Evolutionary conservation across 2,113 vertebrate genomes (phyloP).

Genomic region (Tautogolabrus adspersus): DNA sequence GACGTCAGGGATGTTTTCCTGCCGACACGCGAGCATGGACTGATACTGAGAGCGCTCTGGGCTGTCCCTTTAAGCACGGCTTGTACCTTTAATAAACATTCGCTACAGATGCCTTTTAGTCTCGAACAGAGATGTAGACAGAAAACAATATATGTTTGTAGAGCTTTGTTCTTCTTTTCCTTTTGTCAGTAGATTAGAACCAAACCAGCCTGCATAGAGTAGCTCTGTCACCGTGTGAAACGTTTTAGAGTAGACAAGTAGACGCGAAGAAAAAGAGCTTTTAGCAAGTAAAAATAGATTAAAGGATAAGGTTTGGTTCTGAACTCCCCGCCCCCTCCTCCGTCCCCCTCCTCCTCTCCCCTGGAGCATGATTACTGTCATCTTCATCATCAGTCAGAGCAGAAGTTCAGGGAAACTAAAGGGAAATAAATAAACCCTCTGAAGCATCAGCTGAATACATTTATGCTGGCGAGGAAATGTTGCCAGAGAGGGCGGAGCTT

Average conservation of each 20-base stretch:
- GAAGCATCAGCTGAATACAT: slow-evolving; percentile 13
- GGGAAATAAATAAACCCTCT: not conserved
- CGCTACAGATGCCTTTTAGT: slow-evolving; percentile 74
- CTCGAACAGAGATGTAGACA: slow-evolving; percentile 37
- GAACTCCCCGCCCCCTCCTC: too few species aligned
- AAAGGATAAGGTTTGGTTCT: slow-evolving; percentile 23
- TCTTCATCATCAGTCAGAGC: slow-evolving; percentile 34
- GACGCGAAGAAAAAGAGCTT: slow-evolving; percentile 44
- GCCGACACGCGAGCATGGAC: slow-evolving; percentile 31
- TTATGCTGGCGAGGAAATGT: slow-evolving; percentile 1
- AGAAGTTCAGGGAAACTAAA: slow-evolving; percentile 19
- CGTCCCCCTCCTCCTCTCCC: not conserved
- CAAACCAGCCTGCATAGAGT: slow-evolving; percentile 26
- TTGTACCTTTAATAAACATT: slow-evolving; percentile 77
- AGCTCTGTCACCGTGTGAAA: slow-evolving; percentile 43
- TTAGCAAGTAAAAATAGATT: slow-evolving; percentile 66
- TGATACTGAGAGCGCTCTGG: slow-evolving; percentile 19
- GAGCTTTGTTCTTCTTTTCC: slow-evolving; percentile 29
- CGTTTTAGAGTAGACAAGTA: slow-evolving; percentile 45
- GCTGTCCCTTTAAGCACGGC: slow-evolving; percentile 77
- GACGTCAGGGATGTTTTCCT: not conserved
- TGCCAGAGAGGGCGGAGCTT: too few species aligned
- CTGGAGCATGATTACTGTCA: slow-evolving; percentile 34
- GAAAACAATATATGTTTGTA: slow-evolving; percentile 6
- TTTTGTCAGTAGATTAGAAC: too few species aligned